These are phyloP conservation scores for Argyresthia albistria DNA, from an alignment of 2,888 invertebrate genomes.

Conservation along the genomic window DNA sequence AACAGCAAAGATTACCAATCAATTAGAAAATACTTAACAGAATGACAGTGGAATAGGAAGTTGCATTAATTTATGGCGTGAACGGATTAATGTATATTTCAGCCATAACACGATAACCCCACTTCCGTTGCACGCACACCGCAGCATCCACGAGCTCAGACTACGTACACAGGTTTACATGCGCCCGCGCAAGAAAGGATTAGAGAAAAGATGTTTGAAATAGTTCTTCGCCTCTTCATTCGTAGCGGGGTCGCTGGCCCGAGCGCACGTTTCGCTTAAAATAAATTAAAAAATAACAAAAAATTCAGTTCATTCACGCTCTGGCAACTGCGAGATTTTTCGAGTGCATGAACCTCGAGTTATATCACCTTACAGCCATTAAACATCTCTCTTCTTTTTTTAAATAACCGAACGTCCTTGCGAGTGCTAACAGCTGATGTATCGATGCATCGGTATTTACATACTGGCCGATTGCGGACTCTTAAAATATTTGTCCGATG, in stretches of 20 bases:
- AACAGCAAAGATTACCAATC: too few species aligned
- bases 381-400: conserved; percentile 18
- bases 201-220: conserved; percentile 67
- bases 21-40: not conserved
- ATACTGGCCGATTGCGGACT: not conserved
- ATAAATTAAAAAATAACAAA: conserved; percentile 28
- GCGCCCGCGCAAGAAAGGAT: conserved; percentile 38
- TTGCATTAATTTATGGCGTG: not conserved
- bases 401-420: conserved; percentile 45
- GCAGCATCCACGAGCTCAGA: too few species aligned
- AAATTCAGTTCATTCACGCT: conserved; percentile 49
- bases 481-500: not conserved
- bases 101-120: not conserved
- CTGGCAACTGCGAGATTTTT: conserved; percentile 27
- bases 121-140: not conserved
- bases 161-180: not conserved
- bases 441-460: not conserved
- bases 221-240: conserved; percentile 65
- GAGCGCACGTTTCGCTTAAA: conserved; percentile 39
- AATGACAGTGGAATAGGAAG: not conserved
- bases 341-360: conserved; percentile 43
- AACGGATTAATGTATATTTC: conserved; percentile 1
- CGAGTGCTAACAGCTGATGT: conserved; percentile 47
- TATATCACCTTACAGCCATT: conserved; percentile 27
- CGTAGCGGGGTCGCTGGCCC: conserved; percentile 50